Percentiles rank a stretch among this genome's conserved stretches.
phyloP scores from a whole-genome alignment of 2,113 vertebrate genomes.

The Zosterops lateralis region DNA sequence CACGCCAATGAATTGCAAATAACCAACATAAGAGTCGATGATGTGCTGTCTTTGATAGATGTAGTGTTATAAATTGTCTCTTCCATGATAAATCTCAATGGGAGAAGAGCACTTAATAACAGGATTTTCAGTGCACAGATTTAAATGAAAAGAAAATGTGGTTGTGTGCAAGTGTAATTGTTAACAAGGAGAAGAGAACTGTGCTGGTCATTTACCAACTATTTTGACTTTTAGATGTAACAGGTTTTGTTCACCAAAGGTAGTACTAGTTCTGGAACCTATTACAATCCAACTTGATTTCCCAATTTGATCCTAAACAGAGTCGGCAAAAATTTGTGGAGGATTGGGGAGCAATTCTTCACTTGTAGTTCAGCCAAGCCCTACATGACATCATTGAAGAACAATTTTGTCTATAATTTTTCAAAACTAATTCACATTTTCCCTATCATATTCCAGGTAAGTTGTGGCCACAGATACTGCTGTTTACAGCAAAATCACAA shows the following conservation, averaged over 20 bases:
- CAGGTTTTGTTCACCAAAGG: background rate
- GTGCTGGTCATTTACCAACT: background rate
- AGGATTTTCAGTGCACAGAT: background rate
- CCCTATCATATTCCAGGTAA: background rate
- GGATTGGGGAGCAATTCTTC: background rate
- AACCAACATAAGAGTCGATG: background rate
- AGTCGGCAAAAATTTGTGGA: background rate
- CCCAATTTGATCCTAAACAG: background rate
- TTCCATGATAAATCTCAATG: background rate
- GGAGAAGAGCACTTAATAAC: background rate
- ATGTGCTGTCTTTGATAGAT: background rate
- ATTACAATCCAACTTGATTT: background rate
- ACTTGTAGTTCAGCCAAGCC: background rate
- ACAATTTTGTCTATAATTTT: background rate
- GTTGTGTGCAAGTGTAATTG: background rate
- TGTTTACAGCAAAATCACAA: background rate
- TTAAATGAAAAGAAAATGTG: background rate
- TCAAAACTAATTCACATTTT: background rate
- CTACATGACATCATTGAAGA: background rate
- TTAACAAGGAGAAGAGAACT: background rate
- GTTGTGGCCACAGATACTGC: background rate
- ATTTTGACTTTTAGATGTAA: background rate
- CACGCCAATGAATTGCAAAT: background rate
- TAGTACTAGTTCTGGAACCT: background rate
- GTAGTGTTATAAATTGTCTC: background rate